These are phyloP conservation scores for Bimastos eiseni DNA, from an alignment of 2,888 invertebrate species.

Conservation along the genomic window DNA sequence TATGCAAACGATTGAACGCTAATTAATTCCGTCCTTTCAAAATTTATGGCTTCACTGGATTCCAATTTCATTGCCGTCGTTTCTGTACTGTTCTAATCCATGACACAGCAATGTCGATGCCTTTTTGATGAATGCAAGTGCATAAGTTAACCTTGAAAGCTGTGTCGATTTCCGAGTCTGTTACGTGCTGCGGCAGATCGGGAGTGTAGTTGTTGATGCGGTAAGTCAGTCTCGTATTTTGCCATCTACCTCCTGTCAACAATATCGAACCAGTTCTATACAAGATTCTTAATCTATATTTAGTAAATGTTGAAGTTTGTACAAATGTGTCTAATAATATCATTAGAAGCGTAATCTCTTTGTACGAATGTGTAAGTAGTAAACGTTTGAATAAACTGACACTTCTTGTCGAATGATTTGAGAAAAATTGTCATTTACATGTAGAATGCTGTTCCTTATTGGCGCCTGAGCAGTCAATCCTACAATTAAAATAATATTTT, in stretches of 20 bases:
- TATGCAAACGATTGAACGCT: too few relatives aligned
- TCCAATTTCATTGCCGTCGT: neutral
- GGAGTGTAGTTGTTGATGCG: slow-evolving; percentile 19
- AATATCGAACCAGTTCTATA: too few relatives aligned
- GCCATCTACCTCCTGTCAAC: neutral
- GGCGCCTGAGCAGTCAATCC: too few relatives aligned
- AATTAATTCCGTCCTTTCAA: neutral
- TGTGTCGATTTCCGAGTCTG: neutral
- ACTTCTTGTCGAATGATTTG: too few relatives aligned
- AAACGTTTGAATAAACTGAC: too few relatives aligned
- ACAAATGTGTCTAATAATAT: too few relatives aligned
- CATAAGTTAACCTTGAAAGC: neutral
- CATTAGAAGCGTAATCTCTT: too few relatives aligned
- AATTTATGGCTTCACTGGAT: neutral
- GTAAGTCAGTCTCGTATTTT: neutral
- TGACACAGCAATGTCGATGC: neutral
- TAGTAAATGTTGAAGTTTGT: too few relatives aligned
- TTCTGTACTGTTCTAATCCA: neutral
- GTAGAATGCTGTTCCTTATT: too few relatives aligned
- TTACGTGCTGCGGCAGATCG: neutral
- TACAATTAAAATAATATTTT: neutral
- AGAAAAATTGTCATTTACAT: too few relatives aligned
- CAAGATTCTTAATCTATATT: too few relatives aligned
- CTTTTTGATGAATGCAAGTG: neutral
- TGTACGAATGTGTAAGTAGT: too few relatives aligned